Evolutionary conservation across 1,140 invertebrate species (phyloP).

Genomic region (Penaeus chinensis): DNA sequence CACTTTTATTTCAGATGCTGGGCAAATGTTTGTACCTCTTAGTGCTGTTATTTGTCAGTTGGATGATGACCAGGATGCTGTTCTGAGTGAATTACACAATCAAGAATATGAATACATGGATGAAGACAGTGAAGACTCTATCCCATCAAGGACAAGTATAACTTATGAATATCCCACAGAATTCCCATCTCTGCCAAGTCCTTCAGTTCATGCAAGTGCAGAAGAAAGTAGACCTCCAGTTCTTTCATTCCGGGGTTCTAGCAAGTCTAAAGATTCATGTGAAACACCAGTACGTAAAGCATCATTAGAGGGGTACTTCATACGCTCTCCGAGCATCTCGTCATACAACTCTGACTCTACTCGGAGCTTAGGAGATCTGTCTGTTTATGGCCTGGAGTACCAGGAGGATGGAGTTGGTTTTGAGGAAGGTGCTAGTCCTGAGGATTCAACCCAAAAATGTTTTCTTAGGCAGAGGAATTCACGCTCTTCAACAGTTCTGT

Average conservation of each 20-base stretch:
- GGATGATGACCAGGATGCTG: slow-evolving; percentile 37
- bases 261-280: too few species aligned
- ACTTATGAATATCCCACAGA: background rate
- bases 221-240: background rate
- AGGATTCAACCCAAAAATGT: background rate
- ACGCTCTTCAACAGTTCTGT: too few species aligned
- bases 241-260: background rate
- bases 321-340: background rate
- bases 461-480: background rate
- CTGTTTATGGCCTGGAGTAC: background rate
- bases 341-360: slow-evolving; percentile 11
- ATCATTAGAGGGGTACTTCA: background rate
- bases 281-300: background rate
- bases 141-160: too few species aligned
- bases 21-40: slow-evolving; percentile 50
- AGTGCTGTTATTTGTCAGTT: slow-evolving; percentile 47
- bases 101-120: slow-evolving; percentile 30
- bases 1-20: slow-evolving; percentile 32
- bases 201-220: background rate
- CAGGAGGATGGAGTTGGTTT: background rate
- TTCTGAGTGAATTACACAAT: background rate
- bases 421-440: background rate
- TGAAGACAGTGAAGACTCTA: background rate
- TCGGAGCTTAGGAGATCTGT: slow-evolving; percentile 23
- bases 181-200: background rate